A percentile compares a stretch with the other conserved stretches of the same genome.
These are phyloP conservation scores for Eulacestoma nigropectus DNA, from an alignment of 2,113 vertebrate genomes.

Conservation along the genomic window DNA sequence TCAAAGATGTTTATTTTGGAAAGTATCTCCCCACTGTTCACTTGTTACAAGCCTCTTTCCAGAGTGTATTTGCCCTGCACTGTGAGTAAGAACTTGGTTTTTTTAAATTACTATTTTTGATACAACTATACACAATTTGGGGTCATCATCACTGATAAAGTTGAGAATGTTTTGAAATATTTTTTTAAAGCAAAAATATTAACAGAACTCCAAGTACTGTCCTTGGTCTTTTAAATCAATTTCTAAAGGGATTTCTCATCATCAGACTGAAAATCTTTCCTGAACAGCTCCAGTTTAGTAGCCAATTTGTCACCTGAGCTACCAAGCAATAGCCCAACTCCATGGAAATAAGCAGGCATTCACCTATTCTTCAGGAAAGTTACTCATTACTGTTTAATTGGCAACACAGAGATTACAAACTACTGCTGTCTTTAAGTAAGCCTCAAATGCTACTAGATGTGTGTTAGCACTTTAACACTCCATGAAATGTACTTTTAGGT, in stretches of 20 bases:
- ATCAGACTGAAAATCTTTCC: neutral
- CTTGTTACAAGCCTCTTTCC: neutral
- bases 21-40: neutral
- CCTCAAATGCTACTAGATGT: neutral
- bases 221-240: neutral
- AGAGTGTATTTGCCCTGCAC: neutral
- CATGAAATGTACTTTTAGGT: neutral
- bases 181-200: neutral
- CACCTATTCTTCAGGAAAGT: neutral
- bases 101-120: neutral
- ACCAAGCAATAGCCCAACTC: neutral
- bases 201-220: neutral
- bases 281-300: neutral
- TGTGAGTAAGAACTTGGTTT: neutral
- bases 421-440: neutral
- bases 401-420: neutral
- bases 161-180: neutral
- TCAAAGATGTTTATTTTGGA: neutral
- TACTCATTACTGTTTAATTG: neutral
- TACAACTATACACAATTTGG: neutral
- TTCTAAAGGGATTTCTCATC: neutral
- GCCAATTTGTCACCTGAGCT: neutral
- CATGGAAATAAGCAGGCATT: neutral
- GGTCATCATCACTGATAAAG: neutral
- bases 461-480: neutral